Evolutionary conservation across 1,140 invertebrate species (phyloP).

Genomic region (Drosophila lacertosa): DNA sequence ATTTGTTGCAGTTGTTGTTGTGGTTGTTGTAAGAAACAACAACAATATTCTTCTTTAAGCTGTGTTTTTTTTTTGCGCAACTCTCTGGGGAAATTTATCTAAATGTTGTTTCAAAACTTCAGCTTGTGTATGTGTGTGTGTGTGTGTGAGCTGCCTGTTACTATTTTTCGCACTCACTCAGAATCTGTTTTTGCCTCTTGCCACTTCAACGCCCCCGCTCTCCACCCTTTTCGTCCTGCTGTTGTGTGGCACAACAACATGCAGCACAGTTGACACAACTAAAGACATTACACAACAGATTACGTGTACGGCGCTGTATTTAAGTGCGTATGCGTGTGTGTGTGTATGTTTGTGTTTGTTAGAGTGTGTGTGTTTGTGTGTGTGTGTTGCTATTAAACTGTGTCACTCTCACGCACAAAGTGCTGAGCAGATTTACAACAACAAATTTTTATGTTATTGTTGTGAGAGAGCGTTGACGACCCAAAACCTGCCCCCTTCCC

Average conservation of each 20-base stretch:
- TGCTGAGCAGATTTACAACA: constrained; percentile 73
- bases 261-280: constrained; percentile 78
- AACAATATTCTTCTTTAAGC: constrained; percentile 54
- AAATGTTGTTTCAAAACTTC: constrained; percentile 84
- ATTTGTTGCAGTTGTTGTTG: constrained; percentile 36
- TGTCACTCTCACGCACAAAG: constrained; percentile 56
- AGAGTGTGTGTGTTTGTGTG: constrained; percentile 10
- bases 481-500: constrained; percentile 10
- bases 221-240: constrained; percentile 2
- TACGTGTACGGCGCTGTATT: constrained; percentile 64
- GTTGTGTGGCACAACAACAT: constrained; percentile 33
- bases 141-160: no score
- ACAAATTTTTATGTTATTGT: constrained; percentile 79
- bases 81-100: constrained; percentile 82
- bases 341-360: not conserved
- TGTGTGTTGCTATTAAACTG: constrained; percentile 62
- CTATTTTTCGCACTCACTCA: constrained; percentile 73
- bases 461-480: constrained; percentile 21
- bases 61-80: constrained; percentile 8
- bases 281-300: constrained; percentile 83
- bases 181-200: constrained; percentile 66
- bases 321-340: constrained; percentile 27
- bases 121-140: no score
- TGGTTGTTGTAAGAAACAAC: constrained; percentile 14
- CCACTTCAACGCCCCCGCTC: not conserved